Percentiles rank a stretch among this genome's conserved stretches.
These are phyloP conservation scores for Drosophila falleni DNA, from an alignment of 2,888 invertebrate species.

Conservation along the genomic window DNA sequence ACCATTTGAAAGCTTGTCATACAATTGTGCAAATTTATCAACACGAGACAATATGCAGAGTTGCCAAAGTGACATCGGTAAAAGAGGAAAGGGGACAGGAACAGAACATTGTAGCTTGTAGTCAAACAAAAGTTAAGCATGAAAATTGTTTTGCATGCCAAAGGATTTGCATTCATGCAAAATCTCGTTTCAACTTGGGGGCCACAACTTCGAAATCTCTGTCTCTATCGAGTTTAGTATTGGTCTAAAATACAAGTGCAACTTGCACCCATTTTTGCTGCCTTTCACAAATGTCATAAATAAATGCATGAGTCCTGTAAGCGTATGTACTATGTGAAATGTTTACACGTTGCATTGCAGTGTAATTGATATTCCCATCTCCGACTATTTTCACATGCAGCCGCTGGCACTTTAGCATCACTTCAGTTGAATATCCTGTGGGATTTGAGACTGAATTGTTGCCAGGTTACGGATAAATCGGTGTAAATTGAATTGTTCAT, in stretches of 20 bases:
- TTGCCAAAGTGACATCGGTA: slow-evolving; percentile 49
- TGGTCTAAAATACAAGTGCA: background rate
- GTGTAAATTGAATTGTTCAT: background rate
- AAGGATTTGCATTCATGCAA: slow-evolving; percentile 69
- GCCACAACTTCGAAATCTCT: background rate
- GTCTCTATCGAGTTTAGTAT: background rate
- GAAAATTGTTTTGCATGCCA: slow-evolving; percentile 75
- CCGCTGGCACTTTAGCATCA: background rate
- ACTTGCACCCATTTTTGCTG: slow-evolving; percentile 3
- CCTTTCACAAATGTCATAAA: slow-evolving; percentile 65
- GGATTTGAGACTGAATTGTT: slow-evolving; percentile 1
- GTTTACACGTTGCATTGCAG: slow-evolving; percentile 56
- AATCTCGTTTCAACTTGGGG: slow-evolving; percentile 10
- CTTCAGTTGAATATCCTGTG: background rate
- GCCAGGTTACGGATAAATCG: background rate
- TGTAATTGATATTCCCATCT: slow-evolving; percentile 75
- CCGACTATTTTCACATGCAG: slow-evolving; percentile 12
- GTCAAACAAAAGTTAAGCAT: slow-evolving; percentile 60
- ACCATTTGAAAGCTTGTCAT: slow-evolving; percentile 84
- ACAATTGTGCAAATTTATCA: slow-evolving; percentile 81
- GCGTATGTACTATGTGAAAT: slow-evolving; percentile 39
- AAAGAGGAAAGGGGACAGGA: slow-evolving; percentile 8
- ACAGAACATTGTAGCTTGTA: background rate
- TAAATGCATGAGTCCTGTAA: slow-evolving; percentile 72
- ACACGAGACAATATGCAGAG: slow-evolving; percentile 64